Percentiles rank a stretch among this genome's conserved stretches.
These are phyloP conservation scores for Julus scanicus DNA, from an alignment of 2,888 invertebrate genomes.

Conservation along the genomic window DNA sequence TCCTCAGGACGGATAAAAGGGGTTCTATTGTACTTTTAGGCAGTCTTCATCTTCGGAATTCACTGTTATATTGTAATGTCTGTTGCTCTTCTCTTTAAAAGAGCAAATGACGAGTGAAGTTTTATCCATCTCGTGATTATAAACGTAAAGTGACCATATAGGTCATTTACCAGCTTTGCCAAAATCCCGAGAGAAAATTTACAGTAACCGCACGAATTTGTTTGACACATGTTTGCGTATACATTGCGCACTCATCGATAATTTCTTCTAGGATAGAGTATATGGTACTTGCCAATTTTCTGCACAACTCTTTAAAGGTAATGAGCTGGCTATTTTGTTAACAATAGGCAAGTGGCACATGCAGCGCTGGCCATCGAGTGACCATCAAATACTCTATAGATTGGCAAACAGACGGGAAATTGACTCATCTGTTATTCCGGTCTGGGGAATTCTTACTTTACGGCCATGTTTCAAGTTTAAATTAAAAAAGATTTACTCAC, in stretches of 20 bases:
- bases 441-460: not conserved
- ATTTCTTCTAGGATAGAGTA: not conserved
- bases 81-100: too few relatives aligned
- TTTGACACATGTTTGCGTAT: not conserved
- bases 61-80: too few relatives aligned
- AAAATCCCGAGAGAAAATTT: not conserved
- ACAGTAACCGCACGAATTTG: not conserved
- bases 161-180: not conserved
- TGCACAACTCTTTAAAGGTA: not conserved
- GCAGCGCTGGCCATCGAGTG: slow-evolving; percentile 25
- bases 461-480: not conserved
- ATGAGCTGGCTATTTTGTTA: not conserved
- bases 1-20: too few relatives aligned
- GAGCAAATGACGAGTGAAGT: too few relatives aligned
- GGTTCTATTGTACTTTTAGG: too few relatives aligned
- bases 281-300: not conserved
- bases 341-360: not conserved
- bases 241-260: not conserved
- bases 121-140: too few relatives aligned
- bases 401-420: not conserved
- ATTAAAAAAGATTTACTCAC: not conserved
- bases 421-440: slow-evolving; percentile 26
- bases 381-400: not conserved
- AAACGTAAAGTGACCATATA: not conserved
- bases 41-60: too few relatives aligned